Evolutionary conservation across 2,113 vertebrate species (phyloP).

Genomic region (Syngnathus floridae): DNA sequence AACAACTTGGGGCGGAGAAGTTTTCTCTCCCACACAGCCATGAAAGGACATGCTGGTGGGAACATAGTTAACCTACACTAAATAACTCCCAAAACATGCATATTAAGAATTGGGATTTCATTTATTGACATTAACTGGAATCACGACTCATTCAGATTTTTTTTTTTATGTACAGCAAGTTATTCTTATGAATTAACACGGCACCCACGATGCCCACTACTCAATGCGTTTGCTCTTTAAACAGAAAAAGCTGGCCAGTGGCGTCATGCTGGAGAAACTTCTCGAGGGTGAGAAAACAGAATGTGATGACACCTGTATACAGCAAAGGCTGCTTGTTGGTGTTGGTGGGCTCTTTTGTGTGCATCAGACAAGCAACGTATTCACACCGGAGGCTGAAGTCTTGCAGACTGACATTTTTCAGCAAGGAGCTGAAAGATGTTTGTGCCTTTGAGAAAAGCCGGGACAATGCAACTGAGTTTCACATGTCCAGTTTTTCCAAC

Average conservation of each 20-base stretch:
- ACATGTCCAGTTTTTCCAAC: neutral
- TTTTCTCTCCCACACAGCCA: neutral
- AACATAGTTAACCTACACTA: neutral
- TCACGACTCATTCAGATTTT: neutral
- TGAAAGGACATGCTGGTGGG: neutral
- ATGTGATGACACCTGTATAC: conserved; percentile 2
- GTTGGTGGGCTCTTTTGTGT: neutral
- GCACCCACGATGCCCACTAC: too few relatives aligned
- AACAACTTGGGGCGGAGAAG: neutral
- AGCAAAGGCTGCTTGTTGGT: neutral
- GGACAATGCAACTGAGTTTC: neutral
- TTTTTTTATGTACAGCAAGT: too few relatives aligned
- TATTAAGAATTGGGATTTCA: neutral
- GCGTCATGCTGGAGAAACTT: neutral
- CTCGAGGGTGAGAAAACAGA: neutral
- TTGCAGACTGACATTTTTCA: neutral
- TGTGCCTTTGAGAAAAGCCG: neutral
- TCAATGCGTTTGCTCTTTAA: neutral
- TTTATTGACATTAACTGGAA: neutral
- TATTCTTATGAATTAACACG: too few relatives aligned
- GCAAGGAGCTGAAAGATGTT: neutral
- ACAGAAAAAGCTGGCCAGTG: neutral
- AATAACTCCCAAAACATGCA: neutral
- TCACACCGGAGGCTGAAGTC: neutral
- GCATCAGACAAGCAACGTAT: neutral